Percentiles rank a stretch among this genome's conserved stretches.
Conservation (phyloP, 2,888 invertebrate genomes). For the Lottia scabra region DNA sequence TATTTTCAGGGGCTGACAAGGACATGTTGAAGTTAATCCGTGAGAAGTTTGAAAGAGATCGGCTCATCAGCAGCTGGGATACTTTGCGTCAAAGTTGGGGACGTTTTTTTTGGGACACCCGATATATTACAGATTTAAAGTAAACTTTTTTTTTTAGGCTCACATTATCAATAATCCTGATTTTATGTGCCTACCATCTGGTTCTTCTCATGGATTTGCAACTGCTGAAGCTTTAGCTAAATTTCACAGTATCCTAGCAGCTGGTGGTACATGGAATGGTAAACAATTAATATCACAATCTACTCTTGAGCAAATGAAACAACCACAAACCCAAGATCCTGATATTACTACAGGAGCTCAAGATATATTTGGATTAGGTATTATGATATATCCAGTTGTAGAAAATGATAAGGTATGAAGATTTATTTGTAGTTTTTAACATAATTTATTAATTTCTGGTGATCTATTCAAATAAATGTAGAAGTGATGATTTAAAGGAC, state of each 20-base stretch:
- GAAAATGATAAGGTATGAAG: constrained; percentile 44
- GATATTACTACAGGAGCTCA: constrained; percentile 46
- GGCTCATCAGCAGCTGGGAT: no score
- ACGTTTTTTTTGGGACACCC: no score
- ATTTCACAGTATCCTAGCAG: constrained; percentile 49
- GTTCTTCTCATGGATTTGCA: constrained; percentile 51
- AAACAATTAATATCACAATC: constrained; percentile 39
- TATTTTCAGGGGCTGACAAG: no score
- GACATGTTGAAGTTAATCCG: no score
- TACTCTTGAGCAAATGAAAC: constrained; percentile 40
- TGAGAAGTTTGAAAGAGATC: no score
- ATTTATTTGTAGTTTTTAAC: neutral
- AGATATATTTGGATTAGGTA: constrained; percentile 50
- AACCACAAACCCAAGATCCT: constrained; percentile 44
- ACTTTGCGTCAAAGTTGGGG: no score
- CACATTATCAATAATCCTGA: constrained; percentile 54
- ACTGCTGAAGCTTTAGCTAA: constrained; percentile 50
- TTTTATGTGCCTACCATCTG: constrained; percentile 46
- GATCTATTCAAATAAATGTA: no score
- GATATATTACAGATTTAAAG: no score
- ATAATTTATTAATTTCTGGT: no score
- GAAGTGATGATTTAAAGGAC: no score
- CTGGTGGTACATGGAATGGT: constrained; percentile 47
- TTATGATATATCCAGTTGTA: constrained; percentile 46
- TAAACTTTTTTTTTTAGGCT: constrained; percentile 26